These are phyloP conservation scores for Hystrix cristata DNA, from an alignment of 2,113 vertebrate species.

Conservation along the genomic window DNA sequence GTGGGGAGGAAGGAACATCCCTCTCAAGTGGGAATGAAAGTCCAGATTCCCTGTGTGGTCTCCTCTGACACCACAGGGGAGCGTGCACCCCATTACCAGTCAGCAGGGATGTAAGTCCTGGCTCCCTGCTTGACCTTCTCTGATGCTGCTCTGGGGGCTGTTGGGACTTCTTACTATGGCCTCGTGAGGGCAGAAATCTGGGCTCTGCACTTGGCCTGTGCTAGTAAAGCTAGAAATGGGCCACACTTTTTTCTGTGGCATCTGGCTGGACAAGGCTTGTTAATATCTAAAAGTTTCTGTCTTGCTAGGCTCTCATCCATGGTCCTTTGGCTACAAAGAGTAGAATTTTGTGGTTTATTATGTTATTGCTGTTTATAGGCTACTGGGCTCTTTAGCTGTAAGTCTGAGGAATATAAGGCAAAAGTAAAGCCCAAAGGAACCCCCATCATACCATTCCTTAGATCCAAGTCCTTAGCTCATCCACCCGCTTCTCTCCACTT, in stretches of 20 bases:
- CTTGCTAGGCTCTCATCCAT: background rate
- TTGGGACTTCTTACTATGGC: background rate
- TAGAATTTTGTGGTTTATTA: background rate
- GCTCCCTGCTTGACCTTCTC: background rate
- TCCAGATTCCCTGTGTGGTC: background rate
- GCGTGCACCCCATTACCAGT: background rate
- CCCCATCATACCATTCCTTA: background rate
- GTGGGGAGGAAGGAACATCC: background rate
- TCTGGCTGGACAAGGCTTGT: background rate
- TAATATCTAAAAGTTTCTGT: background rate
- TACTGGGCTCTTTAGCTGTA: background rate
- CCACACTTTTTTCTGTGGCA: background rate
- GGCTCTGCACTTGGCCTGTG: background rate
- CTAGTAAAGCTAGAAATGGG: background rate
- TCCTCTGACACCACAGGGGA: background rate
- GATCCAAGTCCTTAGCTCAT: background rate
- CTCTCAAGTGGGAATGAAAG: background rate
- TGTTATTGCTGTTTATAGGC: background rate
- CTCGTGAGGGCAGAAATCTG: background rate
- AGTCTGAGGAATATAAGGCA: background rate
- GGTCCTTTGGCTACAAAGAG: background rate
- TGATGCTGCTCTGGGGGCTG: background rate
- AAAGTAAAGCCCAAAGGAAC: constrained; percentile 14
- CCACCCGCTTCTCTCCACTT: background rate
- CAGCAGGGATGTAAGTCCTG: background rate